These are phyloP conservation scores for Zaprionus ornatus DNA, from an alignment of 1,140 invertebrate genomes.

Conservation along the genomic window DNA sequence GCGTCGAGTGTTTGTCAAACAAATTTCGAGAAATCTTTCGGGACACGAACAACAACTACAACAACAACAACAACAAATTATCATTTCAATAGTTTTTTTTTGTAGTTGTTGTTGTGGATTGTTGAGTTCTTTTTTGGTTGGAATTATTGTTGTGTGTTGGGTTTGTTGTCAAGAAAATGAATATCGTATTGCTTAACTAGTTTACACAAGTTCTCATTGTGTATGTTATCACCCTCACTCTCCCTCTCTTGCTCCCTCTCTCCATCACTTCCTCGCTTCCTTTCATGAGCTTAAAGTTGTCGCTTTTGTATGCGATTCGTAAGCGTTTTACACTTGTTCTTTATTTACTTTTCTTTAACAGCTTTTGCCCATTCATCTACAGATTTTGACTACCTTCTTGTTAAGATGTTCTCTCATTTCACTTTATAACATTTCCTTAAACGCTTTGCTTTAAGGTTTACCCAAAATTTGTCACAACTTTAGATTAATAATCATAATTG, in stretches of 20 bases:
- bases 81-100: conserved; percentile 11
- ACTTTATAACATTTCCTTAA: neutral
- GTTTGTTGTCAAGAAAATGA: neutral
- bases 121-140: neutral
- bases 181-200: conserved; percentile 6
- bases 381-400: neutral
- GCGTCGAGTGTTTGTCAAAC: conserved; percentile 40
- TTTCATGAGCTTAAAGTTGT: neutral
- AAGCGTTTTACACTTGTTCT: conserved; percentile 1
- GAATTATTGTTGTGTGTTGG: neutral
- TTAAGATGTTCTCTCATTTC: neutral
- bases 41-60: conserved; percentile 20
- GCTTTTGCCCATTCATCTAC: neutral
- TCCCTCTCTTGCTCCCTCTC: neutral
- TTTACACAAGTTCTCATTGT: neutral
- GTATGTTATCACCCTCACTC: neutral
- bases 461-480: too few relatives aligned
- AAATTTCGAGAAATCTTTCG: conserved; percentile 24
- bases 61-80: conserved; percentile 12
- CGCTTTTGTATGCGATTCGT: neutral
- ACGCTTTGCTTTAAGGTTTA: neutral
- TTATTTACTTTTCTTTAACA: conserved; percentile 1
- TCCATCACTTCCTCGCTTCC: neutral
- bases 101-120: conserved; percentile 7
- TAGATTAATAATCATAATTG: too few relatives aligned